Evolutionary conservation across 2,888 invertebrate species (phyloP).

Genomic region (Formica aserva): DNA sequence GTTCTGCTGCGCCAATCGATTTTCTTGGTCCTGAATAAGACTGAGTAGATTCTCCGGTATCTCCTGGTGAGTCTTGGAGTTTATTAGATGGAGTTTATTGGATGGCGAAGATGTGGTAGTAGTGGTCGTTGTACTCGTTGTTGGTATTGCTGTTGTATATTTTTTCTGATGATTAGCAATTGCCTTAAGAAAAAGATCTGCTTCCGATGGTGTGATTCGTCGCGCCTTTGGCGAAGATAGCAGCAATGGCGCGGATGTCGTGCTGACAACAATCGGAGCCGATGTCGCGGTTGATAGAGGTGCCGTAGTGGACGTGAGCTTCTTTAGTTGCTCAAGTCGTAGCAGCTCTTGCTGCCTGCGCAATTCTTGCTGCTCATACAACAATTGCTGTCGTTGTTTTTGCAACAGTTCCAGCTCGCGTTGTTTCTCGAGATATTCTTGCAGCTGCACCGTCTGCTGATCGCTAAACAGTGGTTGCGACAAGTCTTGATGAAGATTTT

Average conservation of each 20-base stretch:
- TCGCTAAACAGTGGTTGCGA: constrained; percentile 86
- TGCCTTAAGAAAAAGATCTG: constrained; percentile 83
- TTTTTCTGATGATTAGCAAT: constrained; percentile 84
- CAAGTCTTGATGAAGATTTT: constrained; percentile 85
- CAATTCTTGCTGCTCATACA: constrained; percentile 92
- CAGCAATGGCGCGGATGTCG: constrained; percentile 75
- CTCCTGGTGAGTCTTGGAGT: constrained; percentile 17
- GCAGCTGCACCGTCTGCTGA: constrained; percentile 87
- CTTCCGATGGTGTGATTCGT: constrained; percentile 82
- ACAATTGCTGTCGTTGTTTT: constrained; percentile 91
- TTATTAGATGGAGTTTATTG: neutral
- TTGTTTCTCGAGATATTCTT: constrained; percentile 88
- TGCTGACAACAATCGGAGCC: constrained; percentile 75
- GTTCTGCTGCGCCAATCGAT: constrained; percentile 69
- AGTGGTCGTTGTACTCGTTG: constrained; percentile 49
- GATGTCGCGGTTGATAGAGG: constrained; percentile 59
- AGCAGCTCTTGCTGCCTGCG: constrained; percentile 92
- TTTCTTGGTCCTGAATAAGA: constrained; percentile 77
- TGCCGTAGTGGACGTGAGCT: constrained; percentile 85
- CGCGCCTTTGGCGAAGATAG: constrained; percentile 81
- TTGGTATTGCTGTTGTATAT: constrained; percentile 75
- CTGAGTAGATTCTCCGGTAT: constrained; percentile 78
- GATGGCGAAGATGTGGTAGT: constrained; percentile 53
- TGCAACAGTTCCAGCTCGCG: constrained; percentile 89
- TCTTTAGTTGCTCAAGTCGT: constrained; percentile 91